Evolutionary conservation across 2,797 vertebrate genomes (phyloP).

Genomic region (Rhabdomys pumilio): DNA sequence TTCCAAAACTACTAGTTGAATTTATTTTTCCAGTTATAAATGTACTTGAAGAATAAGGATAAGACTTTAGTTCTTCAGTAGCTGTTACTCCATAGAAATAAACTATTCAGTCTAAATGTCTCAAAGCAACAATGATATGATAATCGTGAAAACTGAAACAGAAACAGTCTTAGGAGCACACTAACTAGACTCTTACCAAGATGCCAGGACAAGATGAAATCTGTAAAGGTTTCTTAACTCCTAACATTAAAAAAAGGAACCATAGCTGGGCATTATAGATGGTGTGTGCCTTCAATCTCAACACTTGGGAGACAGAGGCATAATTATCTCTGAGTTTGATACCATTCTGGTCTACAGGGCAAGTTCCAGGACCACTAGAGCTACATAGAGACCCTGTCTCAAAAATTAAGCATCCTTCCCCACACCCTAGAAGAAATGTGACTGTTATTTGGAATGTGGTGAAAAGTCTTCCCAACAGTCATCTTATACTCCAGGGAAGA

Average conservation of each 20-base stretch:
- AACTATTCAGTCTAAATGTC: not conserved
- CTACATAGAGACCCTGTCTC: not conserved
- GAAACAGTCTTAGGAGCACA: not conserved
- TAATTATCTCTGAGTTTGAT: not conserved
- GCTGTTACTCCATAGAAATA: slow-evolving; percentile 33
- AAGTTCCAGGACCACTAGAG: not conserved
- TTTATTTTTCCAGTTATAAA: slow-evolving; percentile 19
- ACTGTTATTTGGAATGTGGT: not conserved
- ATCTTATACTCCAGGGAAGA: not conserved
- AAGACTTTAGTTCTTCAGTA: not conserved
- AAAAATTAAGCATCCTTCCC: not conserved
- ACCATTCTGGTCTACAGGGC: not conserved
- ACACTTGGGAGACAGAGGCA: not conserved
- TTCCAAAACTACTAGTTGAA: not conserved
- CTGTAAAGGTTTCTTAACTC: slow-evolving; percentile 30
- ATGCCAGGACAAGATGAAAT: not conserved
- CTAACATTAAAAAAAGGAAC: not conserved
- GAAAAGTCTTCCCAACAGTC: not conserved
- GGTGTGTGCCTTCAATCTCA: not conserved
- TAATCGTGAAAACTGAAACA: not conserved
- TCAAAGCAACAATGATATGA: slow-evolving; percentile 5
- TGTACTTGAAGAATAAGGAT: slow-evolving; percentile 53
- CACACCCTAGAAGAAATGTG: not conserved
- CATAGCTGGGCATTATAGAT: not conserved
- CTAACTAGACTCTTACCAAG: not conserved